A percentile compares a stretch with the other conserved stretches of the same genome.
Evolutionary conservation across 2,888 invertebrate genomes (phyloP).

Genomic region (Andrena bicolor): DNA sequence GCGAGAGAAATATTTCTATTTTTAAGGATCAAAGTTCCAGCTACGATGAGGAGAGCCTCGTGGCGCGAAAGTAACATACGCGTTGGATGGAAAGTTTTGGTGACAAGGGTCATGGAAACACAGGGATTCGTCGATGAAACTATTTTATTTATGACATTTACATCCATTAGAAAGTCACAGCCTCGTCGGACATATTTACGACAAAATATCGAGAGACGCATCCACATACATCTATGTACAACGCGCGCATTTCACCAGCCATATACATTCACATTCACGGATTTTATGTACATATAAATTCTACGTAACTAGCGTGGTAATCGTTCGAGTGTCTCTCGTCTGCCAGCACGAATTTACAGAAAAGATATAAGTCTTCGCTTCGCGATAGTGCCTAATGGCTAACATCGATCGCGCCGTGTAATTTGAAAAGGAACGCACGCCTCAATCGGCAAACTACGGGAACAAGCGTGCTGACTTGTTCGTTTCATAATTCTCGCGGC

Average conservation of each 20-base stretch:
- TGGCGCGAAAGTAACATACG: not conserved
- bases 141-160: constrained; percentile 74
- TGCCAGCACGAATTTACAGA: constrained; percentile 20
- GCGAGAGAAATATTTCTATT: not conserved
- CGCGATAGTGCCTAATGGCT: no score
- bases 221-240: constrained; percentile 36
- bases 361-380: constrained; percentile 1
- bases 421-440: not conserved
- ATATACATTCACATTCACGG: constrained; percentile 11
- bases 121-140: constrained; percentile 60
- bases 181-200: constrained; percentile 70
- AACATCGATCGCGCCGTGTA: not conserved
- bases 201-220: constrained; percentile 53
- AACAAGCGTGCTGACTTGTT: not conserved
- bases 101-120: constrained; percentile 45
- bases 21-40: no score
- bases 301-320: constrained; percentile 18
- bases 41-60: not conserved
- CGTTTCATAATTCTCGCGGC: not conserved
- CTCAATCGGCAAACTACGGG: not conserved
- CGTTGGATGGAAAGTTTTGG: constrained; percentile 37
- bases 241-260: not conserved
- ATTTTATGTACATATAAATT: constrained; percentile 35
- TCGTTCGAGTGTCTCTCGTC: constrained; percentile 27
- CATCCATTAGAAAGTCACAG: constrained; percentile 79